These are phyloP conservation scores for Cyprinodon brontotheroides DNA, from an alignment of 2,113 vertebrate species.

Conservation along the genomic window DNA sequence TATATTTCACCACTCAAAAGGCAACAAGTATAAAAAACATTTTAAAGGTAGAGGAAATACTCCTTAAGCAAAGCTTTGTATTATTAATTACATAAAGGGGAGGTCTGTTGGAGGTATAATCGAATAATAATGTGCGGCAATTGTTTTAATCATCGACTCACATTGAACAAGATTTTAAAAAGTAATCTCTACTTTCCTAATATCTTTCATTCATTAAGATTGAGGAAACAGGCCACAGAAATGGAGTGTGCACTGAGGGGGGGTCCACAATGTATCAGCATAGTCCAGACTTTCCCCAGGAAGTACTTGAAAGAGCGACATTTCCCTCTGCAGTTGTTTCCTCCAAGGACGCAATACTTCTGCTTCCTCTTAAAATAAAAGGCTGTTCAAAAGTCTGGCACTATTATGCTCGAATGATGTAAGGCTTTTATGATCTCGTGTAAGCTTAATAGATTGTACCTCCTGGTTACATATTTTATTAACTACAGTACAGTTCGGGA, in stretches of 20 bases:
- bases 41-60: background rate
- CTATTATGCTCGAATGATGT: conserved; percentile 48
- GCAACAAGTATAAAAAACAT: background rate
- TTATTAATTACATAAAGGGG: background rate
- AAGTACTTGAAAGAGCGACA: conserved; percentile 79
- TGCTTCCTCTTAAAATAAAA: conserved; percentile 57
- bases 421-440: conserved; percentile 4
- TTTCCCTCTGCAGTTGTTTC: conserved; percentile 66
- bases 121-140: background rate
- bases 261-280: conserved; percentile 61
- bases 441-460: conserved; percentile 2
- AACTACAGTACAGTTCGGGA: background rate
- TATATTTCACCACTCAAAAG: background rate
- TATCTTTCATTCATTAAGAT: conserved; percentile 27
- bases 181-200: conserved; percentile 9
- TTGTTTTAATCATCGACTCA: background rate
- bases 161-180: background rate
- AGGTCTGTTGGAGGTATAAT: background rate
- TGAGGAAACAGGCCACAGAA: conserved; percentile 53
- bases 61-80: background rate
- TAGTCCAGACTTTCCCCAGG: conserved; percentile 76
- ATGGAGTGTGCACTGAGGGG: conserved; percentile 53
- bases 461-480: background rate
- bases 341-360: conserved; percentile 64
- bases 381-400: conserved; percentile 34